Evolutionary conservation across 37 sponge, comb jelly and placozoan genomes (phyloP).

Genomic region (Lycopodina hypogea): DNA sequence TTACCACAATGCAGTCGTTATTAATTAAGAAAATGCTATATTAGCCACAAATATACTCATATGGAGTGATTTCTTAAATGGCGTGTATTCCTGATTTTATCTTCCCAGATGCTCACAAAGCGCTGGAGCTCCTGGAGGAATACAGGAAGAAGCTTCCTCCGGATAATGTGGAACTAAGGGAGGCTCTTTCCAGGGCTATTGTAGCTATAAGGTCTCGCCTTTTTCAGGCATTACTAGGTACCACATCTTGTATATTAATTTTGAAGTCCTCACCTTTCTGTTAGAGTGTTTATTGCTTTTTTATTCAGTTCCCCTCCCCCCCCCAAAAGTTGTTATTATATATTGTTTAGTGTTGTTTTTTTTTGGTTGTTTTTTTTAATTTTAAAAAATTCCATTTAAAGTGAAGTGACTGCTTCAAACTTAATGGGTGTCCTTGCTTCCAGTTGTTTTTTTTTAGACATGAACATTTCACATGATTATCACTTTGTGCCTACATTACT

Average conservation of each 20-base stretch:
- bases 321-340: conserved; percentile 18
- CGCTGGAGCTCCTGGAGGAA: conserved; percentile 82
- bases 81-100: no score
- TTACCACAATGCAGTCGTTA: no score
- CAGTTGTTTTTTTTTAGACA: no score
- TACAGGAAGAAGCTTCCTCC: conserved; percentile 63
- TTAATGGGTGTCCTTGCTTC: no score
- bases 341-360: conserved; percentile 32
- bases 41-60: no score
- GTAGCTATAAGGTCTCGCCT: conserved; percentile 85
- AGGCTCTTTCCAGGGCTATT: conserved; percentile 85
- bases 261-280: background rate
- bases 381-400: no score
- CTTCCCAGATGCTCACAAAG: conserved; percentile 78
- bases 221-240: conserved; percentile 96
- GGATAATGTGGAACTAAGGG: conserved; percentile 68
- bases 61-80: no score
- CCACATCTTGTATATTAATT: no score
- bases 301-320: background rate
- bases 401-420: no score
- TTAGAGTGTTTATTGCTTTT: background rate
- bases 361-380: no score
- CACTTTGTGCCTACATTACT: background rate
- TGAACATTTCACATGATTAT: no score
- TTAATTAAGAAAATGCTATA: no score